Evolutionary conservation across 2,888 invertebrate species (phyloP).

Genomic region (Microctonus aethiopoides): DNA sequence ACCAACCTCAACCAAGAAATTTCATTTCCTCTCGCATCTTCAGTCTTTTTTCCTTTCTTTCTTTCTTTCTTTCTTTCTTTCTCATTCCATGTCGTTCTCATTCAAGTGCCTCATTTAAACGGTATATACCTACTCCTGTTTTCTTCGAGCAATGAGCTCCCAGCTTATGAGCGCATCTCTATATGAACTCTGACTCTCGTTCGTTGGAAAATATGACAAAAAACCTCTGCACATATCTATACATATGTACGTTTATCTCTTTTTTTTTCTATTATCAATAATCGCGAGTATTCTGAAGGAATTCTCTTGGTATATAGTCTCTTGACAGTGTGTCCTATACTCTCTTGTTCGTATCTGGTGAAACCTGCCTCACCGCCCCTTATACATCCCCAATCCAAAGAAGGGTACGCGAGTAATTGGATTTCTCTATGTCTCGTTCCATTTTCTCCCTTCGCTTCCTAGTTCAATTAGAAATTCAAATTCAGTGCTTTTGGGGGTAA

Average conservation of each 20-base stretch:
- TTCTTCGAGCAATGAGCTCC: not conserved
- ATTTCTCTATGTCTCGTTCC: conserved; percentile 40
- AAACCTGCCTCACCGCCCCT: not conserved
- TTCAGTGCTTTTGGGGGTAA: conserved; percentile 50
- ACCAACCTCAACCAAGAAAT: conserved; percentile 15
- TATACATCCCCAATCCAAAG: conserved; percentile 10
- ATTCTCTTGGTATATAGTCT: conserved; percentile 17
- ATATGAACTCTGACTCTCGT: not conserved
- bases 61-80: not conserved
- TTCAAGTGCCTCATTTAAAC: not conserved
- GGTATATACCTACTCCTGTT: not conserved
- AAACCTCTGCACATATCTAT: not conserved
- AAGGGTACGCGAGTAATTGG: conserved; percentile 42
- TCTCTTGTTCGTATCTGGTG: not conserved
- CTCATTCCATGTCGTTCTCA: not conserved
- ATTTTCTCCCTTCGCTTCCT: conserved; percentile 31
- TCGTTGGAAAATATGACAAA: not conserved
- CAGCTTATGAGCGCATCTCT: not conserved
- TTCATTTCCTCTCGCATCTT: conserved; percentile 22
- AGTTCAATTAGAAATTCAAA: conserved; percentile 65
- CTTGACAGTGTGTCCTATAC: not conserved
- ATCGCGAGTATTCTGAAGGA: conserved; percentile 5
- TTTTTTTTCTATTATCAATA: conserved; percentile 10
- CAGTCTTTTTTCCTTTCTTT: conserved; percentile 3
- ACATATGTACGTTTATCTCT: conserved; percentile 18